Evolutionary conservation across 2,888 invertebrate species (phyloP).

Genomic region (Drosophila falleni): DNA sequence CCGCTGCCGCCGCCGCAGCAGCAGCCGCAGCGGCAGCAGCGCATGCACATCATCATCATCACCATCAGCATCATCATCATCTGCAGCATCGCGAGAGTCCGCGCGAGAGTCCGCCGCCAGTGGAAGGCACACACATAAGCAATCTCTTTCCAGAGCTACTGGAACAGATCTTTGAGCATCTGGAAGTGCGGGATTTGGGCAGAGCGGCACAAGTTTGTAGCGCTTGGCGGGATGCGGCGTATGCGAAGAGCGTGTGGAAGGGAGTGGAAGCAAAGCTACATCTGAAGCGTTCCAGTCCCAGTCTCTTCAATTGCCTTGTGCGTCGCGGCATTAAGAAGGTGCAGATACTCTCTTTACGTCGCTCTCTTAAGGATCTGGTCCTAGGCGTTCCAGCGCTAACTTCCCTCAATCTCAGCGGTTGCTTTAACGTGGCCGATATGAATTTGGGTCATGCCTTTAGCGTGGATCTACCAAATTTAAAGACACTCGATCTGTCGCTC

Average conservation of each 20-base stretch:
- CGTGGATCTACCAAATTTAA: slow-evolving; percentile 91
- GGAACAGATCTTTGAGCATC: slow-evolving; percentile 95
- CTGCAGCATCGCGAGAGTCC: slow-evolving; percentile 83
- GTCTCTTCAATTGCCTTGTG: slow-evolving; percentile 94
- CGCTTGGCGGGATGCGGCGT: slow-evolving; percentile 96
- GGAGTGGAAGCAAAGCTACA: slow-evolving; percentile 97
- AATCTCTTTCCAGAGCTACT: slow-evolving; percentile 96
- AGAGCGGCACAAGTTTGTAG: slow-evolving; percentile 95
- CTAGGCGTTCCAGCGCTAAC: slow-evolving; percentile 94
- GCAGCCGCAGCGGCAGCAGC: slow-evolving; percentile 66
- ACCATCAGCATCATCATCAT: slow-evolving; percentile 83
- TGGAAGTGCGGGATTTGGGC: slow-evolving; percentile 95
- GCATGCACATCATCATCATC: slow-evolving; percentile 82
- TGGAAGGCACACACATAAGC: slow-evolving; percentile 91
- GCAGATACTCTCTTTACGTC: slow-evolving; percentile 94
- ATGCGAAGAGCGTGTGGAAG: slow-evolving; percentile 96
- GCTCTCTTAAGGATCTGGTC: slow-evolving; percentile 94
- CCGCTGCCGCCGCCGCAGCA: slow-evolving; percentile 79
- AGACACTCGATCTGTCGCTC: slow-evolving; percentile 93
- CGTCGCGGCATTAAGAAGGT: slow-evolving; percentile 94
- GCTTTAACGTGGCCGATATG: slow-evolving; percentile 96
- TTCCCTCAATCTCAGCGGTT: slow-evolving; percentile 95
- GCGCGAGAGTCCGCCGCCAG: slow-evolving; percentile 86
- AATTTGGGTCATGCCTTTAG: slow-evolving; percentile 94
- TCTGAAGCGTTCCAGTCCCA: slow-evolving; percentile 92